Conservation (phyloP, 1,140 invertebrate species). For the Wasmannia auropunctata region DNA sequence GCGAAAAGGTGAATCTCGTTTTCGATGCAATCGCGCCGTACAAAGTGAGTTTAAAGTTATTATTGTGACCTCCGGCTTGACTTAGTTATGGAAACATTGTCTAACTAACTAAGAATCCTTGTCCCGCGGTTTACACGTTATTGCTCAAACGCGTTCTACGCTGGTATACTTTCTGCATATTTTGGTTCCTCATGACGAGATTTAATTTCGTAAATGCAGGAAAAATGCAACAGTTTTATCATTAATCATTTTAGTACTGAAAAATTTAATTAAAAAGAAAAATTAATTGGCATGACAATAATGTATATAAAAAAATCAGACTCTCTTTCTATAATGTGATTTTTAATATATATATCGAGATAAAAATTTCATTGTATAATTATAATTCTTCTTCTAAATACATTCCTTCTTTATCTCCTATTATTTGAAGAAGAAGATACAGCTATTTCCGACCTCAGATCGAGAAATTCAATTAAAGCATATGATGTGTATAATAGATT, state of each 20-base stretch:
- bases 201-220: not conserved
- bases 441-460: not conserved
- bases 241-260: not conserved
- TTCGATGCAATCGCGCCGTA: constrained; percentile 17
- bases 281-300: not conserved
- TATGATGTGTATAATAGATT: not conserved
- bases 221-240: not conserved
- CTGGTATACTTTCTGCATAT: not conserved
- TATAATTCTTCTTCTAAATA: too few relatives aligned
- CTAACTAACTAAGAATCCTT: constrained; percentile 49
- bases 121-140: constrained; percentile 21
- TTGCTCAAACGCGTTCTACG: not conserved
- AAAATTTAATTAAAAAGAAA: not conserved
- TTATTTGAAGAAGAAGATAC: not conserved
- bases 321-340: too few relatives aligned
- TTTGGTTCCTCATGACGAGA: not conserved
- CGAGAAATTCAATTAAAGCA: not conserved
- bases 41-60: constrained; percentile 56
- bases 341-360: not conserved
- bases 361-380: not conserved
- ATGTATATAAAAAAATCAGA: not conserved
- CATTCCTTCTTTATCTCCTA: not conserved
- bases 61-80: constrained; percentile 54
- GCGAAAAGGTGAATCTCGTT: constrained; percentile 45
- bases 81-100: constrained; percentile 45